Base-by-base conservation (phyloP, 2,113 vertebrate genomes). In the Macquaria australasica region DNA sequence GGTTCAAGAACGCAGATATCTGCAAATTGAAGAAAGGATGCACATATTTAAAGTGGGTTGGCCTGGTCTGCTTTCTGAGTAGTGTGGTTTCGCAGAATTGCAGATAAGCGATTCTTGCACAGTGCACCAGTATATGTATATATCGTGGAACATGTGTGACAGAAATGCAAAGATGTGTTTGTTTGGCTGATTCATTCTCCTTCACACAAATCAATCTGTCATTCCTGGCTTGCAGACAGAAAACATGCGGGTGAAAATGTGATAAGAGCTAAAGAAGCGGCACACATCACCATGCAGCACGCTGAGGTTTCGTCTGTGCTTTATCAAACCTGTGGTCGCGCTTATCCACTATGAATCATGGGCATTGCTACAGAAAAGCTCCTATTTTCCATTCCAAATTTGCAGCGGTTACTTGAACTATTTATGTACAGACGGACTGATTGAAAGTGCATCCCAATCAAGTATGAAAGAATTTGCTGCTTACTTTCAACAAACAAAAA, bases 191-290 rank as follows among this genome's bases (percentile, higher is more conserved):
- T 63, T 53, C 56, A 53, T 86, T 66, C n/a, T 59, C 14, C 55
- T 82, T 28, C 21, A 67, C 76, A 79, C 81, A 87, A 86, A 92
- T 90, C 71, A 86, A 87, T 91, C 86, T 86, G 83, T 89, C 83
- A 83, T 59, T 62, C 80, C 63, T 88, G 83, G 60, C 68, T 73
- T 67, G 43, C 14, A 43, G 50, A 73, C 69, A 70, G 53, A 83
- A 68, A 83, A 75, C 55, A 51, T 56, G 53, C 34, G 56, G 43
- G 37, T 34, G 67, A 84, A 83, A 83, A 51, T 79, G 56, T 84
- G 81, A 76, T 59, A 60, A 82, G 73, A 69, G 60, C 28, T 59
- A 4, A 62, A 45, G 58, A 72, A 23, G 8, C 20, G 51, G 67
- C 20, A 41, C 39, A 28, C 50, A 31, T 73, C 66, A 77, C 53